Conservation (phyloP, 2,113 vertebrate genomes). For the Rhodinocichla rosea region DNA sequence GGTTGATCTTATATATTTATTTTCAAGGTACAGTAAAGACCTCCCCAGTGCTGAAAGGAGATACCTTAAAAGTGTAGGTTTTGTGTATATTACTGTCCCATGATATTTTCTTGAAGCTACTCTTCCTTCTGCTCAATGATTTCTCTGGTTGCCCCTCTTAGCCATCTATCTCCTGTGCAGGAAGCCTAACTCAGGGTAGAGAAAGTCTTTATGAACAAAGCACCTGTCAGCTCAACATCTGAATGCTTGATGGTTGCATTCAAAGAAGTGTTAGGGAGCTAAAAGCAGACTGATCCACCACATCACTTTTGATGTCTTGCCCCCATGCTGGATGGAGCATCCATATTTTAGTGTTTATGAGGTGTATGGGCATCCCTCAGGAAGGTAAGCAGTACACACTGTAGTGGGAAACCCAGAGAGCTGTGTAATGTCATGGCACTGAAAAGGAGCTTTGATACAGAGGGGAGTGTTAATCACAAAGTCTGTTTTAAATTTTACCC, state of each 20-base stretch:
- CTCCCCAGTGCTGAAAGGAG: not conserved
- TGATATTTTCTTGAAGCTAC: not conserved
- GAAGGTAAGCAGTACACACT: not conserved
- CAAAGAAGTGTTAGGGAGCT: not conserved
- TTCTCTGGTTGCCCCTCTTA: not conserved
- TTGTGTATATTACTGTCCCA: rapidly evolving
- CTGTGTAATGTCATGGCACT: not conserved
- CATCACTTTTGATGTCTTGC: not conserved
- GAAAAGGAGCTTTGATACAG: not conserved
- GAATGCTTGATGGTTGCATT: not conserved
- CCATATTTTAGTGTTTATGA: not conserved
- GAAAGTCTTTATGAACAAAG: not conserved
- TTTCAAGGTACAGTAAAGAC: not conserved
- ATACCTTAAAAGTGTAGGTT: not conserved
- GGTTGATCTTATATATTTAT: not conserved
- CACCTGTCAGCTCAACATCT: not conserved
- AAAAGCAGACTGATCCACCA: not conserved
- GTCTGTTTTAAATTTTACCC: not conserved
- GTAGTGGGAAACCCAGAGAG: not conserved
- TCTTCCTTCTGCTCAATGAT: not conserved
- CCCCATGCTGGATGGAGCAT: not conserved
- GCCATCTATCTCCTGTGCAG: too few species aligned
- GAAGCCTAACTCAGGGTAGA: not conserved
- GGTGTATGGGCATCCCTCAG: too few species aligned
- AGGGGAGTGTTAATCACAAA: not conserved